Evolutionary conservation across 2,888 invertebrate genomes (phyloP), one percentile per base, ranked within the genome.

Genomic region (Lumbricus terrestris): DNA sequence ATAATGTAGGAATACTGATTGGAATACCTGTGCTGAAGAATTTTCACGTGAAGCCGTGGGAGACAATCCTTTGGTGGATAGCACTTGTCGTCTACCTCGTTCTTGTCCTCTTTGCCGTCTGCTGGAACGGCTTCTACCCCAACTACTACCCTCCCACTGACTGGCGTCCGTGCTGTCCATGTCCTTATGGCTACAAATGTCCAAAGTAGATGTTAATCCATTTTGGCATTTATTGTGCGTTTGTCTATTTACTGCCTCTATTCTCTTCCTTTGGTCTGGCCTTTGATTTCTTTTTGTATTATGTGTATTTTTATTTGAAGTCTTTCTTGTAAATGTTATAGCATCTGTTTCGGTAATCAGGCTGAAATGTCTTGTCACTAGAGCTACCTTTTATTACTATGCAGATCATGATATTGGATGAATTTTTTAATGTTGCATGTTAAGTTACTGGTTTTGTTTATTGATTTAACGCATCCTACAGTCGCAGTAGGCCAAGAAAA

Each of bases 1-100:
- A 8, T n/a, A n/a, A 69, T 88, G 82, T 98, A 90, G 99, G 99
- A 93, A 91, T 95, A 20, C 92, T 95, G 90, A 92, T 95, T 15
- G 95, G 95, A 15, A 93, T 95, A 47, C 94, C 94, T 0, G 93
- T 95, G 38, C 92, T 95, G 92, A 94, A 93, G 92, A 95, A 95
- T 92, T 93, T 95, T 54, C 93, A 94, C 34, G 93, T 93, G 35
- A 93, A 94, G 90, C 93, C 93, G 13, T 95, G 95, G 95, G 95
- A 95, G 93, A 93, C 92, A 54, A 93, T 93, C 33, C 92, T 95
- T 2, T 95, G 94, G 90, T 95, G 94, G 94, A 92, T 95, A 23
- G 93, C 94, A 18, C 92, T 95, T 18, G 92, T 94, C 13, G 90
- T 94, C n/a, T 95, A 94, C 92, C 91, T 94, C 13, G 90, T 93